phyloP scores from a whole-genome alignment of 1,140 invertebrate species.

The Atta texana region DNA sequence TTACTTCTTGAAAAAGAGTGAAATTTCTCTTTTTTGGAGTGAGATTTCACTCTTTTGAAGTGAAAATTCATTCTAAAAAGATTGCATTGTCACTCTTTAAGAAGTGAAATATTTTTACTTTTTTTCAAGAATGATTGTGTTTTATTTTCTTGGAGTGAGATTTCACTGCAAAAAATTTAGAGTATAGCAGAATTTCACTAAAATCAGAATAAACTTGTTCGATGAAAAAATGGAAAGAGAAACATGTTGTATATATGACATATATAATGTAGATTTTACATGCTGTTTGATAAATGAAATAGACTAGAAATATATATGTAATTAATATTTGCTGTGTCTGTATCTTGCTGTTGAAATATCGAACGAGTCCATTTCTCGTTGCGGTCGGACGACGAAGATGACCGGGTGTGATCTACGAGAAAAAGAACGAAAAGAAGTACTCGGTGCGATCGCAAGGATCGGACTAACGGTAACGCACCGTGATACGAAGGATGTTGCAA shows the following conservation, averaged over 20 bases:
- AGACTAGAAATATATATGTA: constrained; percentile 1
- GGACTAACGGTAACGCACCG: constrained; percentile 69
- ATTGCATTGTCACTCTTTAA: no score
- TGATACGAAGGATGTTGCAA: constrained; percentile 70
- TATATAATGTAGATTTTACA: constrained; percentile 7
- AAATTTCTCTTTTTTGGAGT: no score
- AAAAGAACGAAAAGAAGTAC: constrained; percentile 67
- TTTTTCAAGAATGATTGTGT: no score
- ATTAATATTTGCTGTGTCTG: constrained; percentile 1
- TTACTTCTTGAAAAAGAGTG: no score
- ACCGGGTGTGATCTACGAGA: constrained; percentile 64
- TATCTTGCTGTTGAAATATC: constrained; percentile 52
- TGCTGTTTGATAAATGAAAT: constrained; percentile 25
- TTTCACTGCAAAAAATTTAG: no score
- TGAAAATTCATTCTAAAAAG: no score
- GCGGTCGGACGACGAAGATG: constrained; percentile 71
- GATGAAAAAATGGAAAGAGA: neutral
- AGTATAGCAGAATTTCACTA: neutral
- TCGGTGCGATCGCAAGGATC: constrained; percentile 64
- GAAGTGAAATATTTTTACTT: no score
- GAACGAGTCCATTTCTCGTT: constrained; percentile 69
- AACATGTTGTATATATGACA: neutral
- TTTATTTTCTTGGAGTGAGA: no score
- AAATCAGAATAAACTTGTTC: neutral
- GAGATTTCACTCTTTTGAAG: no score